Evolutionary conservation across 2,888 invertebrate species (phyloP), one percentile per base, ranked within the genome.

Genomic region (Ichneumoninae sp.): DNA sequence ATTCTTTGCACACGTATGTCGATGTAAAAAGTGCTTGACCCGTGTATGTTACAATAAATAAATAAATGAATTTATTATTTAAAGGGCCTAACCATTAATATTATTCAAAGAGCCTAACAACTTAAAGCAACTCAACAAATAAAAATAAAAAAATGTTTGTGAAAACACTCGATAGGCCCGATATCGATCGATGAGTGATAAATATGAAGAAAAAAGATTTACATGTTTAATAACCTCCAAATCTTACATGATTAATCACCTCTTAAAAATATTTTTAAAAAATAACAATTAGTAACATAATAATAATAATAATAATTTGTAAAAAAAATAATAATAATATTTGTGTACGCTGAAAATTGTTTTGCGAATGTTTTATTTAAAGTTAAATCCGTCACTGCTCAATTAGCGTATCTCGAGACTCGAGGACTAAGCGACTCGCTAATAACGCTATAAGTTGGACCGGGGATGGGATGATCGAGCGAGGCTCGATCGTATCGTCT

Each of bases 391-490:
- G 26, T 57, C 30, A 76, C 74, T 70, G 84, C 82, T 85, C 88
- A 89, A 88, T 89, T 89, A 89, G 89, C 86, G 83, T 87, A 78
- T 86, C 86, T 86, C 86, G 86, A 84, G 72, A 71, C n/a, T 52
- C 6, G 69, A 84, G 83, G 66, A 72, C 57, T 66, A 68, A 72
- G 66, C 72, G 54, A 72, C 44, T 44, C 66, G 66, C 72, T 72
- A 72, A 76, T 75, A 80, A 75, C 52, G 66, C 91, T 47, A 90
- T 75, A n/a, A 44, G 57, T 68, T 70, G 60, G 88, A 88, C 81
- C 90, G 91, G 91, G 89, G 92, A 92, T 92, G 91, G 90, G 90
- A 92, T 92, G 92, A 92, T 92, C 91, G 91, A 92, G 89, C 86
- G 90, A 86, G 77, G 26, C 22, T 78, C 87, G 91, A 91, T 91